These are phyloP conservation scores for Danio choprae DNA, from an alignment of 2,797 vertebrate species.

Conservation along the genomic window DNA sequence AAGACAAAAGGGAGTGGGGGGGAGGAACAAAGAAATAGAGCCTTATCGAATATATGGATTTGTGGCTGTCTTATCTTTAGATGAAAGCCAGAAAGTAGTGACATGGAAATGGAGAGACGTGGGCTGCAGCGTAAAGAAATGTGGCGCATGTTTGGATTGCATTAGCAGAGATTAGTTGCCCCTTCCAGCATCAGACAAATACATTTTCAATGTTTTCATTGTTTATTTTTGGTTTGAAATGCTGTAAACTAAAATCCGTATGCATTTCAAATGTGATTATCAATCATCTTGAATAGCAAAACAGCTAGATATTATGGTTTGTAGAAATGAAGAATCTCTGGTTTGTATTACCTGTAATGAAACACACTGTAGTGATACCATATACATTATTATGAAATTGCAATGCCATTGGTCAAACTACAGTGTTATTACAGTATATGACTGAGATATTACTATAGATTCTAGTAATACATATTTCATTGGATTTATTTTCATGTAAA, in stretches of 20 bases:
- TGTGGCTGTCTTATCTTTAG: slow-evolving; percentile 40
- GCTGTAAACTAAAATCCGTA: neutral
- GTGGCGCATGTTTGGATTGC: slow-evolving; percentile 20
- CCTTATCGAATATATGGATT: slow-evolving; percentile 47
- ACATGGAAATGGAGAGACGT: slow-evolving; percentile 28
- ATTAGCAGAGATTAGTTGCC: slow-evolving; percentile 32
- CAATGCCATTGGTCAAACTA: no score
- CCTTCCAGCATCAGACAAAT: neutral
- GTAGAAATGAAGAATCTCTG: neutral
- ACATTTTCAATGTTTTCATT: neutral
- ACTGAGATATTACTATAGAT: no score
- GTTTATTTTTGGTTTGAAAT: neutral
- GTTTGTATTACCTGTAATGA: no score
- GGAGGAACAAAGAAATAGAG: slow-evolving; percentile 27
- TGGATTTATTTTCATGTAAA: no score
- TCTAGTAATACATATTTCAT: no score
- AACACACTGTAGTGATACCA: no score
- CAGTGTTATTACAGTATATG: no score
- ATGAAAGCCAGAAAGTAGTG: slow-evolving; percentile 38
- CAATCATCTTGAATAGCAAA: slow-evolving; percentile 1
- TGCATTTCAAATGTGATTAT: neutral
- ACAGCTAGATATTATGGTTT: neutral
- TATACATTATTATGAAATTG: no score
- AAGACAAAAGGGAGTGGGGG: neutral
- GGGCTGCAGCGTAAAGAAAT: slow-evolving; percentile 33